A percentile compares a stretch with the other conserved stretches of the same genome.
Evolutionary conservation across 1,140 invertebrate species (phyloP).

Genomic region (Galleria mellonella): DNA sequence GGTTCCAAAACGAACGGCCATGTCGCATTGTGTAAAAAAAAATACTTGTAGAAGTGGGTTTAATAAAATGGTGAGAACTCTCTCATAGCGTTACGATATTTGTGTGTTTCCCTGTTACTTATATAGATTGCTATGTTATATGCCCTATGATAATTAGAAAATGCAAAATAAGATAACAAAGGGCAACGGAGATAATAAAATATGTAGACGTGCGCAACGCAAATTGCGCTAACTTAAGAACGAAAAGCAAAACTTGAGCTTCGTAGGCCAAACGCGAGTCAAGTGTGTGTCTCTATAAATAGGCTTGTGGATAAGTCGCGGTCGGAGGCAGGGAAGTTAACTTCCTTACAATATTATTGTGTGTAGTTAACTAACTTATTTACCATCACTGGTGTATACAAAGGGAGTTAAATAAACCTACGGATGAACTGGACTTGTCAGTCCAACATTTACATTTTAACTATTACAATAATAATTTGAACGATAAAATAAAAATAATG

Average conservation of each 20-base stretch:
- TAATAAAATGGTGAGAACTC: too few relatives aligned
- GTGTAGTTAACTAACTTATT: slow-evolving; percentile 42
- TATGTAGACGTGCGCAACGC: slow-evolving; percentile 33
- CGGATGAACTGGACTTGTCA: too few relatives aligned
- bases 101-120: neutral
- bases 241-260: slow-evolving; percentile 40
- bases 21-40: too few relatives aligned
- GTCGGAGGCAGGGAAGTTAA: slow-evolving; percentile 19
- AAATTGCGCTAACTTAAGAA: slow-evolving; percentile 43
- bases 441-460: too few relatives aligned
- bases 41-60: too few relatives aligned
- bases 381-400: slow-evolving; percentile 19
- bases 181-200: slow-evolving; percentile 18
- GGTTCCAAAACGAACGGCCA: too few relatives aligned
- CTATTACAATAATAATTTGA: too few relatives aligned
- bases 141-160: slow-evolving; percentile 4
- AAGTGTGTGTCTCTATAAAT: slow-evolving; percentile 18
- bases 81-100: neutral
- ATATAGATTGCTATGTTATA: neutral
- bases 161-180: slow-evolving; percentile 24
- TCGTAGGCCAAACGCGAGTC: slow-evolving; percentile 35
- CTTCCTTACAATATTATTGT: slow-evolving; percentile 42
- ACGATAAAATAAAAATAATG: too few relatives aligned
- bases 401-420: too few relatives aligned
- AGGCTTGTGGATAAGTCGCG: slow-evolving; percentile 24